Base-by-base conservation (phyloP, 1,140 invertebrate species). In the Conus ventricosus region DNA sequence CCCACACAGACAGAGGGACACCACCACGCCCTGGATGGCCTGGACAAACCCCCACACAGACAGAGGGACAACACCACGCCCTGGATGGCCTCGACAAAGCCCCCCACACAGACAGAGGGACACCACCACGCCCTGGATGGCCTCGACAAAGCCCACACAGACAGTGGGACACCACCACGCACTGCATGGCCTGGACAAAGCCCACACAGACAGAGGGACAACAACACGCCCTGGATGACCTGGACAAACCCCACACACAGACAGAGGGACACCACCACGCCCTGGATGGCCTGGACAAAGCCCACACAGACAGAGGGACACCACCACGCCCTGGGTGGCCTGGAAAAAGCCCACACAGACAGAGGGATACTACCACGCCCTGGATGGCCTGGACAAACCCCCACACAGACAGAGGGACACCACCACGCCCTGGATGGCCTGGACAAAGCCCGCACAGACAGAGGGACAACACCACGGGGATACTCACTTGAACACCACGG, bases 401-500 rank as follows among this genome's bases (percentile, higher is more conserved):
- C 15, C 57, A 71, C 20, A 71, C 17, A 71, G 67, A 71, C 17
- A 13, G 51, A 80, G 25, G 39, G 51, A 80, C 25, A 80, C 13
- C 27, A 80, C 10, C 27, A 80, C 15, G 20, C 17, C 39, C 39
- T 39, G 39, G 60, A 1, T 11, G 20, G 67, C 15, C 10, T 20
- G 54, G 51, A 51, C 57, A 85, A 60, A 75, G 7, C 67, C 10
- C 57, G 27, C 13, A 71, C 25, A 85, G 84, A 67, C 60, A 75
- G 63, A 85, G 55, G 20, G 7, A 71, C 20, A 71, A 78, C 8
- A 54, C n/a, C 13, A 51, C 23, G 60, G 17, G 63, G 54, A 63
- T 17, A 88, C 91, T 88, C 75, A 90, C 89, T 84, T 90, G 63
- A 89, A 91, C 84, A 89, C 88, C 51, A 89, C 88, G n/a, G 88